These are phyloP conservation scores for Argyrosomus regius DNA, from an alignment of 2,797 vertebrate genomes.

Conservation along the genomic window DNA sequence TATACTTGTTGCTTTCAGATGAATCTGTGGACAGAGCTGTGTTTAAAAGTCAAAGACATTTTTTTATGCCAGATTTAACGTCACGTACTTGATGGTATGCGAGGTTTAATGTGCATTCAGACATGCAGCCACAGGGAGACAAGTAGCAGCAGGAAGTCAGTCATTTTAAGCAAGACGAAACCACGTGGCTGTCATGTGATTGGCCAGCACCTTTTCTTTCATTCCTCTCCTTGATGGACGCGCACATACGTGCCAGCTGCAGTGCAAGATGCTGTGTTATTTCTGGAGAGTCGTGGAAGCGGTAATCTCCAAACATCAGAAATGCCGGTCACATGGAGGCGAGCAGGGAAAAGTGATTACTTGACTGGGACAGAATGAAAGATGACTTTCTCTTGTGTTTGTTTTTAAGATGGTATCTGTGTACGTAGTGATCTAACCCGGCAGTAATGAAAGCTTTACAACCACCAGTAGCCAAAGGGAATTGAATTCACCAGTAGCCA, in stretches of 20 bases:
- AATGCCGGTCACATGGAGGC: slow-evolving; percentile 46
- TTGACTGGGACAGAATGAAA: slow-evolving; percentile 46
- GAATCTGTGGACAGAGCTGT: not conserved
- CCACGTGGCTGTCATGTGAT: slow-evolving; percentile 20
- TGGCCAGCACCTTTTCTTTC: slow-evolving; percentile 22
- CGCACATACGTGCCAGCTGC: slow-evolving; percentile 30
- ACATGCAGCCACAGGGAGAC: slow-evolving; percentile 21
- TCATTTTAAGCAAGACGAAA: slow-evolving; percentile 22
- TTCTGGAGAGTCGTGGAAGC: slow-evolving; percentile 8
- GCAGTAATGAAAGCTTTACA: slow-evolving; percentile 39
- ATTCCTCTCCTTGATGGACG: slow-evolving; percentile 40
- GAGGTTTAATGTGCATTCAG: slow-evolving; percentile 17
- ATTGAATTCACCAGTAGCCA: slow-evolving; percentile 39
- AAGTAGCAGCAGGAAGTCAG: slow-evolving; percentile 34
- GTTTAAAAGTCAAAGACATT: not conserved
- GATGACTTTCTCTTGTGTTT: slow-evolving; percentile 29
- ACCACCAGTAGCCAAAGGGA: slow-evolving; percentile 22
- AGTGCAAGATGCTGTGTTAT: slow-evolving; percentile 42
- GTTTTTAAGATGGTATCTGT: slow-evolving; percentile 46
- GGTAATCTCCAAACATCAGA: slow-evolving; percentile 58
- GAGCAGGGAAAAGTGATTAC: slow-evolving; percentile 42
- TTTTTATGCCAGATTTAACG: not conserved
- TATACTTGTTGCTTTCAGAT: not conserved
- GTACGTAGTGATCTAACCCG: slow-evolving; percentile 31
- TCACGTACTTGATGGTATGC: not conserved